A percentile compares a stretch with the other conserved stretches of the same genome.
Evolutionary conservation across 2,797 vertebrate genomes (phyloP).

Genomic region (Podarcis siculus): DNA sequence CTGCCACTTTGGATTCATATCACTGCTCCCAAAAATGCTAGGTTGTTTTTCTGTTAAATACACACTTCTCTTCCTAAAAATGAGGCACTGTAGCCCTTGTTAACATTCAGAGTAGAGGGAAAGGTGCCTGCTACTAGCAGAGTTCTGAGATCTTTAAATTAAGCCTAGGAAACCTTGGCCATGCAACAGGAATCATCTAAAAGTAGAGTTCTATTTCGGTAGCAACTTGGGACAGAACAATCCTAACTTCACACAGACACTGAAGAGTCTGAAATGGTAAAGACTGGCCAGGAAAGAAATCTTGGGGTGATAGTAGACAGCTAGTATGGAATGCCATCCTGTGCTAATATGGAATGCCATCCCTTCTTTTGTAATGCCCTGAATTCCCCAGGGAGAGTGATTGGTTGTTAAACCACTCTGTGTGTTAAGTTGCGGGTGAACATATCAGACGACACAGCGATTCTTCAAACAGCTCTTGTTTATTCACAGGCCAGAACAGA

Average conservation of each 20-base stretch:
- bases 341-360: no score
- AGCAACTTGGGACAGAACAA: not conserved
- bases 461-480: no score
- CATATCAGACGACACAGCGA: no score
- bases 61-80: not conserved
- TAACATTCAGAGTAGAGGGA: not conserved
- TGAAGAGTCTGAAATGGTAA: not conserved
- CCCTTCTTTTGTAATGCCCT: no score
- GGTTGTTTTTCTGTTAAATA: not conserved
- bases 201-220: not conserved
- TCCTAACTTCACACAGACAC: not conserved
- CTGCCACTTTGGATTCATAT: not conserved
- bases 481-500: no score
- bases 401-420: no score
- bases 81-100: no score
- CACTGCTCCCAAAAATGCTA: not conserved
- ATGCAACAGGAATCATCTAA: not conserved
- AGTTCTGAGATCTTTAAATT: not conserved
- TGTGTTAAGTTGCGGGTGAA: no score
- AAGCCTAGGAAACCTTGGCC: not conserved
- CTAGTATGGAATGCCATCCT: no score
- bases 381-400: no score
- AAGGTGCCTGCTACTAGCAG: no score
- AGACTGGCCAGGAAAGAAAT: not conserved
- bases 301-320: no score